Conservation (phyloP, 2,113 vertebrate species). For the Lamprologus callipterus region DNA sequence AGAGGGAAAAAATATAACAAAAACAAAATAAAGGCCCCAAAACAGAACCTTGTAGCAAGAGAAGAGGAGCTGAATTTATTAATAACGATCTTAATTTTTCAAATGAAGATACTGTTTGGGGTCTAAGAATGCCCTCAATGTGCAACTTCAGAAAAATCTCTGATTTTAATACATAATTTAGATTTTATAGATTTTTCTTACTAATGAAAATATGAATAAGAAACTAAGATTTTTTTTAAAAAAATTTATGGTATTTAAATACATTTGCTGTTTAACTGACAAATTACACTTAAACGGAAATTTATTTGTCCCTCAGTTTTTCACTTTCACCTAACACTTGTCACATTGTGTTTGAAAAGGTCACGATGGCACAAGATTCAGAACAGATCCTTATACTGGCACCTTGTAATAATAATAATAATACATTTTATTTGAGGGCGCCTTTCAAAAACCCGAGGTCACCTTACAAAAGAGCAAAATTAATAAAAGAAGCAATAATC, state of each 20-base stretch:
- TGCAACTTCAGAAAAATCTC: background rate
- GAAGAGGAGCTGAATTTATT: accelerated
- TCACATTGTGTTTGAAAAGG: background rate
- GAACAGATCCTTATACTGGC: background rate
- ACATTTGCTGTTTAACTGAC: background rate
- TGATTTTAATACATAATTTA: background rate
- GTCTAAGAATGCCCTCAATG: background rate
- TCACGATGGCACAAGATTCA: accelerated
- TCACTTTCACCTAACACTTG: background rate
- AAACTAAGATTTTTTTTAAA: accelerated
- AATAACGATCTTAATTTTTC: background rate
- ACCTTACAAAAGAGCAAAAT: background rate
- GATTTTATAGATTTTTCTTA: background rate
- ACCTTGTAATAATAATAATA: background rate
- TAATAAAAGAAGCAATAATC: background rate
- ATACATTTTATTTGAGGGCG: background rate
- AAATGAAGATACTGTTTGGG: background rate
- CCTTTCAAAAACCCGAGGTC: background rate
- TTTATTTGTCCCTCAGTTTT: background rate
- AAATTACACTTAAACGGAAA: background rate
- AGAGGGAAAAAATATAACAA: background rate
- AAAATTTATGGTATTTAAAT: background rate
- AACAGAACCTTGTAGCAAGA: background rate
- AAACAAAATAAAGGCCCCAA: background rate
- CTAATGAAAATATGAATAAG: background rate